Evolutionary conservation across 2,113 vertebrate genomes (phyloP), one percentile per base, ranked within the genome.

Genomic region (Ptychochromis oligacanthus): DNA sequence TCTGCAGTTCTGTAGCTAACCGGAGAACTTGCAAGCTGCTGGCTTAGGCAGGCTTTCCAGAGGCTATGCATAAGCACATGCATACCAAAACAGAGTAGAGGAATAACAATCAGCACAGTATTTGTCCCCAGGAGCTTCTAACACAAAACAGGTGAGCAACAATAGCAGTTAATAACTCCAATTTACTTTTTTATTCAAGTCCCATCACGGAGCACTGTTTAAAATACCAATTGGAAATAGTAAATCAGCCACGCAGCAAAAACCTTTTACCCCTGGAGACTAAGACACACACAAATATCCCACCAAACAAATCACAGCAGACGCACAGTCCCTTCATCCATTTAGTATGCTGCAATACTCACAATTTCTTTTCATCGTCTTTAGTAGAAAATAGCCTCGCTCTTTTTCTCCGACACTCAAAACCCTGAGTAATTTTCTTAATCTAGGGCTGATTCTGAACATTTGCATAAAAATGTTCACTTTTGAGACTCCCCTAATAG

Each of bases 401-500:
- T 83, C 86, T 70, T 76, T 89, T 88, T 86, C 84, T 59, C 58
- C 72, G 3, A 6, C 7, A 43, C 65, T 82, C 80, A 87, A 92
- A 92, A 92, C 89, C 85, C 89, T 22, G 64, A 81, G 88, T 87
- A 83, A 91, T 92, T 91, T 94, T 87, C 86, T 82, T 91, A 88
- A 92, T 87, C 88, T 83, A 15, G 72, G 74, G 74, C 57, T 13
- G 55, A 81, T 84, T 83, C 79, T 34, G 22, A 75, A 57, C 59
- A 94, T 94, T 94, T 92, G 89, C 94, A 94, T 94, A 92, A 92
- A 94, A 92, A 94, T 91, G 77, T 93, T 87, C 91, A 89, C 92
- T 91, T 91, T 75, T 74, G 85, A 91, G 90, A 85, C 84, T 92
- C 89, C 86, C 87, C 58, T 57, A 88, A 90, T 88, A 88, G 86